phyloP scores from a whole-genome alignment of 2,113 vertebrate species.

The Anoplopoma fimbria region DNA sequence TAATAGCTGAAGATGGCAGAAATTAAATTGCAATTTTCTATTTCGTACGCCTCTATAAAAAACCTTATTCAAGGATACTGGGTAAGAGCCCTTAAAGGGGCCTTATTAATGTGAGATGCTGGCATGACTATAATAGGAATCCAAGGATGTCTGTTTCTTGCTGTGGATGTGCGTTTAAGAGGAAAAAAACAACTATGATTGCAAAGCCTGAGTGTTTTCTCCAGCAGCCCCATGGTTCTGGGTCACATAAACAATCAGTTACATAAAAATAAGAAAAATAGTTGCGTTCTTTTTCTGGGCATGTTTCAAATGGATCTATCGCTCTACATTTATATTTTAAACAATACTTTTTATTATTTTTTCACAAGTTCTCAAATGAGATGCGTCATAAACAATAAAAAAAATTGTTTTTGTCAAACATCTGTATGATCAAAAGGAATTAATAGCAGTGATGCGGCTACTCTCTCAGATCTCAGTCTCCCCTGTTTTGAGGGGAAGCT shows the following conservation, averaged over 20 bases:
- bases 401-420: not conserved
- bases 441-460: constrained; percentile 1
- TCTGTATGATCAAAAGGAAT: constrained; percentile 19
- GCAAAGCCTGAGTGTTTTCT: constrained; percentile 48
- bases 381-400: not conserved
- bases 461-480: constrained; percentile 12
- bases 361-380: not conserved
- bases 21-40: constrained; percentile 39
- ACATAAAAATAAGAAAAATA: constrained; percentile 63
- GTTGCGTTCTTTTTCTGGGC: constrained; percentile 46
- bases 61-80: constrained; percentile 14
- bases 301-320: constrained; percentile 22
- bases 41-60: not conserved
- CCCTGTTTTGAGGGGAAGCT: constrained; percentile 20
- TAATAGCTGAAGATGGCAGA: constrained; percentile 22
- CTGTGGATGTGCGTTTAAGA: constrained; percentile 20
- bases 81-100: constrained; percentile 23
- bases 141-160: constrained; percentile 30
- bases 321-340: not conserved
- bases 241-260: constrained; percentile 69
- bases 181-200: constrained; percentile 24
- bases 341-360: not conserved
- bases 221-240: constrained; percentile 52
- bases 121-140: constrained; percentile 43
- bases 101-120: constrained; percentile 43